Conservation (phyloP, 2,888 invertebrate species). For the Dilophus febrilis region DNA sequence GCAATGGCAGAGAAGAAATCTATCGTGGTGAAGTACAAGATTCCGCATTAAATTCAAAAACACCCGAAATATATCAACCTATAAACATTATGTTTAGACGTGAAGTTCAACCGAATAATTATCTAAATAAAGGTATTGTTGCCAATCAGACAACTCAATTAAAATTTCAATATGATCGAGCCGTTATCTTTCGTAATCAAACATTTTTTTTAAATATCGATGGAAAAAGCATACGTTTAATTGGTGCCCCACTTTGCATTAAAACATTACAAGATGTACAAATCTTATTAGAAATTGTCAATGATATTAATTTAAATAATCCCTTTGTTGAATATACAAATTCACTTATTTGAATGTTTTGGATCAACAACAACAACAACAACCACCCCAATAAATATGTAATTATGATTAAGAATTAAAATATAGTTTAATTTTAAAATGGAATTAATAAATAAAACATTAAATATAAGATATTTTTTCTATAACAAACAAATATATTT, state of each 20-base stretch:
- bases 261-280: slow-evolving; percentile 24
- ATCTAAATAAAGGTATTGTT: slow-evolving; percentile 19
- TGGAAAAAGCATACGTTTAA: slow-evolving; percentile 27
- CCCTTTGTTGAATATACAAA: slow-evolving; percentile 17
- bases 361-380: too few relatives aligned
- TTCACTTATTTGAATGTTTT: too few relatives aligned
- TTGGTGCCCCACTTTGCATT: slow-evolving; percentile 27
- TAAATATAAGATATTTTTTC: too few relatives aligned
- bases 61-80: slow-evolving; percentile 26
- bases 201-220: slow-evolving; percentile 28
- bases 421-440: too few relatives aligned
- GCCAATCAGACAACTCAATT: too few relatives aligned
- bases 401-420: too few relatives aligned
- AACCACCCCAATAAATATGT: too few relatives aligned
- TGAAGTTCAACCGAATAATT: slow-evolving; percentile 12
- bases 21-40: slow-evolving; percentile 25
- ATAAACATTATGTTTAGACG: slow-evolving; percentile 28
- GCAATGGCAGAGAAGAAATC: slow-evolving; percentile 5
- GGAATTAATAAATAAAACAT: too few relatives aligned
- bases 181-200: slow-evolving; percentile 29
- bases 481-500: too few relatives aligned
- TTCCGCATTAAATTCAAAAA: slow-evolving; percentile 23
- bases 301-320: slow-evolving; percentile 23
- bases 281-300: slow-evolving; percentile 27
- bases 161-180: slow-evolving; percentile 27